These are phyloP conservation scores for Cephus spinipes DNA, from an alignment of 2,888 invertebrate species.

Conservation along the genomic window DNA sequence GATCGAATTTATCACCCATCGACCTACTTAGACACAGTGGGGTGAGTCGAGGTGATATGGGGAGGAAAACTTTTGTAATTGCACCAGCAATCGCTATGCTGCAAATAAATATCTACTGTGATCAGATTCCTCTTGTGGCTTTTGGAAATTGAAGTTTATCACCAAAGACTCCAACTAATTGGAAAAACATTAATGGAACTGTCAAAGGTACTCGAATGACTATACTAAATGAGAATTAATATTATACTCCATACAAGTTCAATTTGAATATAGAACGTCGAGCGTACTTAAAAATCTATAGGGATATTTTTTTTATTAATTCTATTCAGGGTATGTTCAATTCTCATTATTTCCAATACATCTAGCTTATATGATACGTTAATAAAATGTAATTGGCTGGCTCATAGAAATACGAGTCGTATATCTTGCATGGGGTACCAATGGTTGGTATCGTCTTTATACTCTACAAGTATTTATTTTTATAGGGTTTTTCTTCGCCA, in stretches of 20 bases:
- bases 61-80: slow-evolving; percentile 52
- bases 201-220: neutral
- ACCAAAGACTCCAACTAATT: neutral
- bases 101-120: neutral
- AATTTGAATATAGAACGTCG: neutral
- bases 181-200: neutral
- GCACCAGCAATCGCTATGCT: slow-evolving; percentile 31
- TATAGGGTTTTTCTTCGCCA: slow-evolving; percentile 54
- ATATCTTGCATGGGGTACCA: neutral
- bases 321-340: neutral
- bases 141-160: neutral
- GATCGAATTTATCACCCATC: slow-evolving; percentile 55
- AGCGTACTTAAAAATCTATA: neutral
- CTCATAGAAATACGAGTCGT: neutral
- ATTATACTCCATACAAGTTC: neutral
- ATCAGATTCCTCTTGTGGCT: neutral
- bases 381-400: neutral
- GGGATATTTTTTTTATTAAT: neutral
- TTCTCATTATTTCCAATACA: neutral
- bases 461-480: slow-evolving; percentile 61
- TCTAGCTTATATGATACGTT: neutral
- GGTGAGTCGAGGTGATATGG: neutral
- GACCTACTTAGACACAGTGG: slow-evolving; percentile 44
- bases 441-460: slow-evolving; percentile 44
- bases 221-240: neutral